Conservation (phyloP, 2,888 invertebrate species). For the Nebria salina region DNA sequence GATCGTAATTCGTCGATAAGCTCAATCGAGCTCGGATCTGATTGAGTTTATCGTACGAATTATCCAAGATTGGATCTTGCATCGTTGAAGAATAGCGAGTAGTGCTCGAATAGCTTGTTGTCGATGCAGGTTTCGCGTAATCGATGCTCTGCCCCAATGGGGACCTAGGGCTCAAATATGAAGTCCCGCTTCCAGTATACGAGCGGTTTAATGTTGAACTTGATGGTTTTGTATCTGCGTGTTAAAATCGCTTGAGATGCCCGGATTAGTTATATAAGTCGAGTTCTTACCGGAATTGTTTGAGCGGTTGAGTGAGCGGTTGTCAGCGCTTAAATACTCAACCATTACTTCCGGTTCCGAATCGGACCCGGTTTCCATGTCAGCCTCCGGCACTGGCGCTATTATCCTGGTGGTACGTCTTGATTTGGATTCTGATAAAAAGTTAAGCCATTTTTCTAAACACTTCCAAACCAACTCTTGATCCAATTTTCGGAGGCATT, state of each 20-base stretch:
- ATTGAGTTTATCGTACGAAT: slow-evolving; percentile 67
- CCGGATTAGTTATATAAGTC: neutral
- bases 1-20: slow-evolving; percentile 59
- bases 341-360: slow-evolving; percentile 70
- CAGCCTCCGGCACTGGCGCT: slow-evolving; percentile 64
- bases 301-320: neutral
- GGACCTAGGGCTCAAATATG: slow-evolving; percentile 21
- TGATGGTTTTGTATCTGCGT: neutral
- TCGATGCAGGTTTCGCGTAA: neutral
- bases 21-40: slow-evolving; percentile 70
- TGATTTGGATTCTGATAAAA: slow-evolving; percentile 50
- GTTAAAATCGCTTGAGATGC: no score
- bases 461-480: neutral
- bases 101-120: neutral
- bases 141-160: slow-evolving; percentile 15
- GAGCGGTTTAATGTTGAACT: slow-evolving; percentile 56
- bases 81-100: neutral
- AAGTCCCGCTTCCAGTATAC: slow-evolving; percentile 59
- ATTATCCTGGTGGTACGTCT: slow-evolving; percentile 66
- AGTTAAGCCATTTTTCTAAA: neutral
- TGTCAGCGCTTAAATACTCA: neutral
- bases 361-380: slow-evolving; percentile 77
- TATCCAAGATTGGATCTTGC: slow-evolving; percentile 49
- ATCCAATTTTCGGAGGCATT: neutral
- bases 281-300: slow-evolving; percentile 9